A percentile compares a stretch with the other conserved stretches of the same genome.
These are phyloP conservation scores for Porites evermanni DNA, from an alignment of 92 coral and sea anemone genomes.

Conservation along the genomic window DNA sequence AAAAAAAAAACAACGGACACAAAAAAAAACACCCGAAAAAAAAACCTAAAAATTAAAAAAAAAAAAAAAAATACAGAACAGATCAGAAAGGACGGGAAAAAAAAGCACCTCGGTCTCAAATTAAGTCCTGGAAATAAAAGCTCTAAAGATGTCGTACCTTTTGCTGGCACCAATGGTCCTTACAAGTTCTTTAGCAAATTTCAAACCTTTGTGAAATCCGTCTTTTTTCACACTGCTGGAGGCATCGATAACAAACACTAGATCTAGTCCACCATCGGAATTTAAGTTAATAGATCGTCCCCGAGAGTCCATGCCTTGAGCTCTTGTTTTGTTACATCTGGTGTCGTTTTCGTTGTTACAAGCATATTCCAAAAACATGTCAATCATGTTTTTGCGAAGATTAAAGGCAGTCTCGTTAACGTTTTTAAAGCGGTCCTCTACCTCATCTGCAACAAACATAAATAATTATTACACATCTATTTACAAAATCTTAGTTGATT, in stretches of 20 bases:
- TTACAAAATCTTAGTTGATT: too few relatives aligned
- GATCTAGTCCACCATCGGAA: too few relatives aligned
- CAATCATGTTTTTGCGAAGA: conserved; percentile 67
- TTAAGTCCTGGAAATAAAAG: too few relatives aligned
- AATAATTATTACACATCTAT: too few relatives aligned
- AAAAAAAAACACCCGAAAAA: too few relatives aligned
- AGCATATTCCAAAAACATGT: conserved; percentile 68
- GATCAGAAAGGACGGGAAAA: too few relatives aligned
- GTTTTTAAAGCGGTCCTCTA: conserved; percentile 66
- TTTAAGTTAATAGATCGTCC: too few relatives aligned
- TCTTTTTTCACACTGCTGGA: conserved; percentile 70
- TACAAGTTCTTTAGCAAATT: conserved; percentile 65
- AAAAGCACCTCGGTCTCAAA: too few relatives aligned
- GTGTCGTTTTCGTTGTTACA: conserved; percentile 68
- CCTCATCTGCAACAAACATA: conserved; percentile 60
- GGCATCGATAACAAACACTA: conserved; percentile 69
- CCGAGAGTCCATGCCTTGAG: neutral
- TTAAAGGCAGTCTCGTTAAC: conserved; percentile 60
- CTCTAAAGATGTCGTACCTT: conserved; percentile 15
- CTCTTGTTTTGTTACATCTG: conserved; percentile 47
- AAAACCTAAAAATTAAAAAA: too few relatives aligned
- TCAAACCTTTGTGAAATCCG: conserved; percentile 48
- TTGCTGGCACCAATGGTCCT: conserved; percentile 58
- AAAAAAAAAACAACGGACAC: too few relatives aligned
- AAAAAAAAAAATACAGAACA: too few relatives aligned